Conservation (phyloP, 2,113 vertebrate genomes). For the Bubo scandiacus region DNA sequence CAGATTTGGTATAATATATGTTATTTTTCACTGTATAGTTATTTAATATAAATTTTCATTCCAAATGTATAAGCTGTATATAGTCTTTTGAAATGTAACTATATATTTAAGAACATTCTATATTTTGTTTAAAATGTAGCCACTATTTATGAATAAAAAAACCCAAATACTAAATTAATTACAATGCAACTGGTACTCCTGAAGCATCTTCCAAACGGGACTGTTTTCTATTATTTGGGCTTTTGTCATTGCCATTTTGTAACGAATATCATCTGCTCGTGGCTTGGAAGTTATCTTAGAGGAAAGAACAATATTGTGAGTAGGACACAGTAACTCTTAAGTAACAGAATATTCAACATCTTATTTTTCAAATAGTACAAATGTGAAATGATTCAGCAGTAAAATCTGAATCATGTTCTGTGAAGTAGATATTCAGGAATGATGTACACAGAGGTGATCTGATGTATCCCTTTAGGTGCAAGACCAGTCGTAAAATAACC, state of each 20-base stretch:
- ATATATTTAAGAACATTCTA: conserved; percentile 14
- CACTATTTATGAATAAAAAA: conserved; percentile 53
- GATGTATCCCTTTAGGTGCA: neutral
- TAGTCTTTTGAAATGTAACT: neutral
- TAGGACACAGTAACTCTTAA: neutral
- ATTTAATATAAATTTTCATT: neutral
- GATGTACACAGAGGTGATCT: neutral
- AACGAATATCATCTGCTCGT: conserved; percentile 71
- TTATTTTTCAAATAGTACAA: neutral
- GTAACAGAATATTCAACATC: neutral
- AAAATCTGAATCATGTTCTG: neutral
- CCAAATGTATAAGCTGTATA: neutral
- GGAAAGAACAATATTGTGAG: neutral
- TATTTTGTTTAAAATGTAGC: conserved; percentile 45
- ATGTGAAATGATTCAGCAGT: neutral
- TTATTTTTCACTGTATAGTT: neutral
- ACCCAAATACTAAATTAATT: neutral
- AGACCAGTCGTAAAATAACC: neutral
- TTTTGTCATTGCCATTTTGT: conserved; percentile 80
- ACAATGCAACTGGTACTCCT: conserved; percentile 55
- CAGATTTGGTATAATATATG: neutral
- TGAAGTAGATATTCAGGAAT: neutral
- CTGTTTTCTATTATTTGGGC: conserved; percentile 83
- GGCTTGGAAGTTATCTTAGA: conserved; percentile 86
- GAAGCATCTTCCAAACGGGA: conserved; percentile 85